Evolutionary conservation across 2,888 invertebrate species (phyloP).

Genomic region (Frankliniella intonsa): DNA sequence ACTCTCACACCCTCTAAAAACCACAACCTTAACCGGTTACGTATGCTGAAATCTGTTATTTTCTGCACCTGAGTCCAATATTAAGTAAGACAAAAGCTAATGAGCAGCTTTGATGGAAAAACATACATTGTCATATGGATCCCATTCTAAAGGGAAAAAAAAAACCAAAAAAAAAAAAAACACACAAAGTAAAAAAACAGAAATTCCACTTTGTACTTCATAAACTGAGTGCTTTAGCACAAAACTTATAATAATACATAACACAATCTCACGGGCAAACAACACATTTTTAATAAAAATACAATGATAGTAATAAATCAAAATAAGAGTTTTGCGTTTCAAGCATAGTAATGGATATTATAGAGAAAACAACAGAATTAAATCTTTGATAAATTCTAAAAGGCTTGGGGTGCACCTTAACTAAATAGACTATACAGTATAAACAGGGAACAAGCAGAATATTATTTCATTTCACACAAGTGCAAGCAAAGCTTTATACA

Average conservation of each 20-base stretch:
- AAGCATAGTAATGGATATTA: neutral
- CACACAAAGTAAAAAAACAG: too few species aligned
- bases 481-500: constrained; percentile 5
- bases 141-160: too few species aligned
- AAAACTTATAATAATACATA: neutral
- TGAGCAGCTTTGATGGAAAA: neutral
- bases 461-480: neutral
- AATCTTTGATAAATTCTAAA: constrained; percentile 2
- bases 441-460: constrained; percentile 10
- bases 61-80: neutral
- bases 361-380: constrained; percentile 8
- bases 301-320: constrained; percentile 9
- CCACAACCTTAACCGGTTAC: too few species aligned
- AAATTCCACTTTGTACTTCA: constrained; percentile 9
- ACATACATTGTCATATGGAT: neutral
- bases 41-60: neutral
- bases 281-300: constrained; percentile 10
- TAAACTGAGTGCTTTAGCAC: neutral
- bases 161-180: too few species aligned
- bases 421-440: neutral
- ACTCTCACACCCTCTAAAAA: neutral
- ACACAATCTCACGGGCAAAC: neutral
- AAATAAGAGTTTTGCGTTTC: neutral
- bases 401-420: neutral
- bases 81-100: neutral